phyloP scores from a whole-genome alignment of 2,888 invertebrate species.

The Hedya salicella region DNA sequence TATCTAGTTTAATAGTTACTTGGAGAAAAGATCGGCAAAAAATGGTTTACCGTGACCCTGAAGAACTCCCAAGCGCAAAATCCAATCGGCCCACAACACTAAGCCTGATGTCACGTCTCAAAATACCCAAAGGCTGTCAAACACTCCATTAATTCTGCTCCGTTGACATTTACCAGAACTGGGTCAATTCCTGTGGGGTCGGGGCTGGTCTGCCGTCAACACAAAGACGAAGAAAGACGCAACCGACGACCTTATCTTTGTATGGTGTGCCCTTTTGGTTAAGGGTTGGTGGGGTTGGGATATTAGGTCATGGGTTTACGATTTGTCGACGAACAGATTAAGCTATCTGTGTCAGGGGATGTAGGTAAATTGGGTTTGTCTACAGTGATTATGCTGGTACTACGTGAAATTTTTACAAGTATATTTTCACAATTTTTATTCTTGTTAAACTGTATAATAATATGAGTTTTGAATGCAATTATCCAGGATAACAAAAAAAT shows the following conservation, averaged over 20 bases:
- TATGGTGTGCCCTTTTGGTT: neutral
- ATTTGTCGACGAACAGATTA: constrained; percentile 56
- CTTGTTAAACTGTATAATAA: too few species aligned
- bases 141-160: constrained; percentile 50
- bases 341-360: constrained; percentile 45
- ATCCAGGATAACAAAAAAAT: too few species aligned
- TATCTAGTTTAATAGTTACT: too few species aligned
- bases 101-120: constrained; percentile 29
- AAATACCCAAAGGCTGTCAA: constrained; percentile 44
- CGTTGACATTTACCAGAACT: constrained; percentile 65
- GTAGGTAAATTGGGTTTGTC: constrained; percentile 27
- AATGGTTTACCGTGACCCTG: too few species aligned
- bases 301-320: constrained; percentile 72
- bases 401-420: constrained; percentile 2
- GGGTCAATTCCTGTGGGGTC: constrained; percentile 59
- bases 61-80: neutral
- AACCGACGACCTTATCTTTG: neutral
- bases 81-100: neutral
- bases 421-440: too few species aligned
- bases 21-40: too few species aligned
- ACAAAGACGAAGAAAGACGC: neutral
- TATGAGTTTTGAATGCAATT: too few species aligned
- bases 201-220: constrained; percentile 32
- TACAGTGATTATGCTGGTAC: neutral
- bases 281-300: constrained; percentile 53